Evolutionary conservation across 2,888 invertebrate genomes (phyloP).

Genomic region (Ochlodes sylvanus): DNA sequence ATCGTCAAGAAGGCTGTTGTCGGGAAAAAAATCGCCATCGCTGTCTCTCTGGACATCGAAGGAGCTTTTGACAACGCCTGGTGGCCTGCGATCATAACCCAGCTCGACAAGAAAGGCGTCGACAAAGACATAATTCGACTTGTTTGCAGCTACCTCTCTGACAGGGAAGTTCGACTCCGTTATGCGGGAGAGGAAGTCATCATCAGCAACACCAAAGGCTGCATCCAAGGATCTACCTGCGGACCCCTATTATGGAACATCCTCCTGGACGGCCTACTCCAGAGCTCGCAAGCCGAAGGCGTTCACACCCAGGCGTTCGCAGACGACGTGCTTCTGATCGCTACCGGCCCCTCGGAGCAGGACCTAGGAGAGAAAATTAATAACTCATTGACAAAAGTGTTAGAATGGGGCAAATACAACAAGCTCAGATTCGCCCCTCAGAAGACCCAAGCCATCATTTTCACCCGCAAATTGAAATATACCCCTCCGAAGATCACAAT

Average conservation of each 20-base stretch:
- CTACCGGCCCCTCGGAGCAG: background rate
- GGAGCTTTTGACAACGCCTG: conserved; percentile 44
- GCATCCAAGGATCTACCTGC: conserved; percentile 41
- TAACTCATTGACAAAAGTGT: conserved; percentile 4
- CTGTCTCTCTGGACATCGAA: conserved; percentile 42
- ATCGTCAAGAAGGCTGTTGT: conserved; percentile 12
- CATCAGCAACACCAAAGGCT: conserved; percentile 39
- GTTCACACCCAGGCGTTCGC: conserved; percentile 44
- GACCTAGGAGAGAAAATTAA: conserved; percentile 21
- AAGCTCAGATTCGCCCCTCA: conserved; percentile 42
- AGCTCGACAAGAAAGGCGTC: background rate
- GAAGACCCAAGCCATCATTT: conserved; percentile 36
- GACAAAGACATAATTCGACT: conserved; percentile 6
- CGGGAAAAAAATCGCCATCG: conserved; percentile 23
- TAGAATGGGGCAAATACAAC: conserved; percentile 35
- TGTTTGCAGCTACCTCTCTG: conserved; percentile 34
- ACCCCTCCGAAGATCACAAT: conserved; percentile 33
- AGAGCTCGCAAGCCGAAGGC: background rate
- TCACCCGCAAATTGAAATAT: conserved; percentile 39
- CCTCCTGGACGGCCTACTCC: conserved; percentile 38
- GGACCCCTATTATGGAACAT: conserved; percentile 44
- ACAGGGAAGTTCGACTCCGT: conserved; percentile 26
- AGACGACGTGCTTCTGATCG: conserved; percentile 42
- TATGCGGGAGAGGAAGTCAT: conserved; percentile 33
- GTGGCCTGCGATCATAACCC: conserved; percentile 39